A percentile compares a stretch with the other conserved stretches of the same genome.
These are phyloP conservation scores for Furcifer pardalis DNA, from an alignment of 2,797 vertebrate genomes.

Conservation along the genomic window DNA sequence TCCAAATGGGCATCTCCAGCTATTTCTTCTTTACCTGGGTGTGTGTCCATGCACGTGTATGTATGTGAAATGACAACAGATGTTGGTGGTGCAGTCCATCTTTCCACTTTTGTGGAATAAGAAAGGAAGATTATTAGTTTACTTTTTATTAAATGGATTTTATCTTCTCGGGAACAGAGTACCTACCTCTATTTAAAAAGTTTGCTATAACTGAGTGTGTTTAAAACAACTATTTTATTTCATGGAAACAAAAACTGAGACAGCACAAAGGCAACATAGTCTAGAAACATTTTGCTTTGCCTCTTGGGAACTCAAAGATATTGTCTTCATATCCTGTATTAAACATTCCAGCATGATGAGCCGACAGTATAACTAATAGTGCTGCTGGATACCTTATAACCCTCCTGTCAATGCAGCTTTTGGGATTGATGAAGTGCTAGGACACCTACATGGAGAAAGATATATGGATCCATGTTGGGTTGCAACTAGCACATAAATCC, in stretches of 20 bases:
- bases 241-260: not conserved
- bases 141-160: not conserved
- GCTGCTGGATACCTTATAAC: slow-evolving; percentile 35
- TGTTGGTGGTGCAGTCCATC: not conserved
- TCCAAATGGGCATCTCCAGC: not conserved
- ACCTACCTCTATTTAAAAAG: not conserved
- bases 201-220: not conserved
- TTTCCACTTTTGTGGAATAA: not conserved
- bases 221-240: slow-evolving; percentile 1
- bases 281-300: slow-evolving; percentile 38
- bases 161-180: not conserved
- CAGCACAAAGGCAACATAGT: not conserved
- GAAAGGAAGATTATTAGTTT: not conserved
- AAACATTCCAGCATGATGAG: slow-evolving; percentile 15
- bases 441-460: slow-evolving; percentile 49
- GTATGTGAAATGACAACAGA: not conserved
- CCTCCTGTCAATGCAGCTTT: slow-evolving; percentile 28
- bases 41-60: not conserved
- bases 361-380: slow-evolving; percentile 45
- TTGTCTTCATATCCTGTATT: slow-evolving; percentile 35
- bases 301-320: slow-evolving; percentile 33
- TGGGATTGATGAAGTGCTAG: slow-evolving; percentile 39
- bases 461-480: slow-evolving; percentile 34
- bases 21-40: not conserved
- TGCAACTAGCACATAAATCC: slow-evolving; percentile 46